Conservation (phyloP, 2,797 vertebrate genomes). For the Xerus rutilus region DNA sequence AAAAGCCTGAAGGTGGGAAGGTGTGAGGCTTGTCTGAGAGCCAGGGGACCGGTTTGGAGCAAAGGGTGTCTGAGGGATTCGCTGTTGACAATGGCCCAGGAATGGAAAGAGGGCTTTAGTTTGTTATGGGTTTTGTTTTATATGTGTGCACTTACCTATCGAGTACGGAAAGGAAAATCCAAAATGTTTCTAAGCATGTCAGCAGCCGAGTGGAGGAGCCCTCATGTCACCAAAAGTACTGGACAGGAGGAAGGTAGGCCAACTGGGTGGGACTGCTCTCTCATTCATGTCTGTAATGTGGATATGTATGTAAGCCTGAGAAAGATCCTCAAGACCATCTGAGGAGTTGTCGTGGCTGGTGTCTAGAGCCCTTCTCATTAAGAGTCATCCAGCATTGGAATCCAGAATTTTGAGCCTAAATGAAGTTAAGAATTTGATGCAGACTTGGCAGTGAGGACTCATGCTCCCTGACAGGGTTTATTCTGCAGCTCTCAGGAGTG, state of each 20-base stretch:
- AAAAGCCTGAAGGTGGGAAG: rapidly evolving
- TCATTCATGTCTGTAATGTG: background rate
- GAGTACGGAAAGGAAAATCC: background rate
- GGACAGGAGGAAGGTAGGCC: background rate
- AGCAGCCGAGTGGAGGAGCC: background rate
- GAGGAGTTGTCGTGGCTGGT: background rate
- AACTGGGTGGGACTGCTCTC: background rate
- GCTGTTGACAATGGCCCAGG: background rate
- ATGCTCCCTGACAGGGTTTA: background rate
- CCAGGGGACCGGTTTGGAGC: background rate
- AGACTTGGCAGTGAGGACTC: background rate
- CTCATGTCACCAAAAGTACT: background rate
- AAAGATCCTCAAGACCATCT: background rate
- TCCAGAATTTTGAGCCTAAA: background rate
- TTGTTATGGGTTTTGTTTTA: rapidly evolving
- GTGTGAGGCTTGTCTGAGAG: background rate
- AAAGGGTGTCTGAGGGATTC: background rate
- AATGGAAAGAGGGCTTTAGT: background rate
- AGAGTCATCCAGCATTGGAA: background rate
- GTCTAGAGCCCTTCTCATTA: background rate
- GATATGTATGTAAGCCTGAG: background rate
- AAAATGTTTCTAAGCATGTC: background rate
- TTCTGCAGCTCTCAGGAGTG: too few species aligned
- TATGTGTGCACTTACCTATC: background rate
- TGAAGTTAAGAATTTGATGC: background rate